A percentile compares a stretch with the other conserved stretches of the same genome.
Evolutionary conservation across 2,113 vertebrate species (phyloP).

Genomic region (Trematocara marginatum): DNA sequence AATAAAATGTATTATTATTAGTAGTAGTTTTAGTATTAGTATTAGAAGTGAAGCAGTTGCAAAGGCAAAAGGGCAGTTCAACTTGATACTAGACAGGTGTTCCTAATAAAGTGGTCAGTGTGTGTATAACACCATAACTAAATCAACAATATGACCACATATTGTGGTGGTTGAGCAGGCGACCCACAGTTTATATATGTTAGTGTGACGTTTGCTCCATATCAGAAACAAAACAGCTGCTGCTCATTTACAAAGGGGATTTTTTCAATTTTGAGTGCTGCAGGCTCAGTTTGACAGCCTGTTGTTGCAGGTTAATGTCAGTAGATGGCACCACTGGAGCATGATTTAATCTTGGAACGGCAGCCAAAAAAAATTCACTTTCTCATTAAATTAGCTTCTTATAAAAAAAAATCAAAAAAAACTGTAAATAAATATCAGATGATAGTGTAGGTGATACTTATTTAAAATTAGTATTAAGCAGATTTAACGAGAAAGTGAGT

Average conservation of each 20-base stretch:
- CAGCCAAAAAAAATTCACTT: accelerated
- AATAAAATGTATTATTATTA: accelerated
- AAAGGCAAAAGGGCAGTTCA: not conserved
- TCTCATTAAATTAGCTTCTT: not conserved
- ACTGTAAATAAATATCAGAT: not conserved
- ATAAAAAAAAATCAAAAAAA: accelerated
- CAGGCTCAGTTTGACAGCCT: accelerated
- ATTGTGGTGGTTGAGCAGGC: accelerated
- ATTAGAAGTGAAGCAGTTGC: not conserved
- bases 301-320: not conserved
- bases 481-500: not conserved
- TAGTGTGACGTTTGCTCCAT: not conserved
- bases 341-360: accelerated
- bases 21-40: not conserved
- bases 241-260: not conserved
- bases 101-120: not conserved
- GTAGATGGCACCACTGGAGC: not conserved
- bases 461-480: not conserved
- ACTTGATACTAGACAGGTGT: accelerated
- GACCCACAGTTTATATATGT: not conserved
- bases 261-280: accelerated
- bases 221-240: not conserved
- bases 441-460: not conserved
- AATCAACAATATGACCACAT: accelerated
- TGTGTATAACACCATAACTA: not conserved